Evolutionary conservation across 2,797 vertebrate species (phyloP).

Genomic region (Megaceryle alcyon): DNA sequence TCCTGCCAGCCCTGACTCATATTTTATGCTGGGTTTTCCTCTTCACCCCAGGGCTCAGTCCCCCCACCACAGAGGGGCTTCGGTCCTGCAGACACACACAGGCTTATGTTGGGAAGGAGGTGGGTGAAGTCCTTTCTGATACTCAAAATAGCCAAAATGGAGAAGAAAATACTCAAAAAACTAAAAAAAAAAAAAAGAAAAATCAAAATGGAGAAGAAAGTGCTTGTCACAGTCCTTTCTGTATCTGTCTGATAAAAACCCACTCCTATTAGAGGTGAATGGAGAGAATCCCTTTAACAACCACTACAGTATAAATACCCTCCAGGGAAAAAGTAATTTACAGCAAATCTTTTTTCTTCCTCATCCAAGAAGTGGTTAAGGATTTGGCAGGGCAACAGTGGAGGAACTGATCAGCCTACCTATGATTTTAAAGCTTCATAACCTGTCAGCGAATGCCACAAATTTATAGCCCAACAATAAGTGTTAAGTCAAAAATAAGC

Average conservation of each 20-base stretch:
- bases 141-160: not conserved
- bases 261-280: not conserved
- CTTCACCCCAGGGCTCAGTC: not conserved
- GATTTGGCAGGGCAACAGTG: slow-evolving; percentile 29
- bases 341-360: not conserved
- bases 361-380: slow-evolving; percentile 10
- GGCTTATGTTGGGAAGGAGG: not conserved
- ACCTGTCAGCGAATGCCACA: not conserved
- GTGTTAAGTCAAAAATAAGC: not conserved
- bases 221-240: not conserved
- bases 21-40: not conserved
- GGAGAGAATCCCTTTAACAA: slow-evolving; percentile 15
- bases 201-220: not conserved
- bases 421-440: not conserved
- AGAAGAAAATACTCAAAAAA: not conserved
- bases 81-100: not conserved
- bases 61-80: rapidly evolving
- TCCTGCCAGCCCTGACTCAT: not conserved
- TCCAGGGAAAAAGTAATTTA: not conserved
- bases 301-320: not conserved
- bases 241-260: not conserved
- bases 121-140: not conserved
- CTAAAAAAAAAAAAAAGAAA: too few species aligned
- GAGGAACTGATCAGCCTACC: not conserved
- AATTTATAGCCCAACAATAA: not conserved